phyloP scores from a whole-genome alignment of 2,113 vertebrate genomes.

The Scomber colias region DNA sequence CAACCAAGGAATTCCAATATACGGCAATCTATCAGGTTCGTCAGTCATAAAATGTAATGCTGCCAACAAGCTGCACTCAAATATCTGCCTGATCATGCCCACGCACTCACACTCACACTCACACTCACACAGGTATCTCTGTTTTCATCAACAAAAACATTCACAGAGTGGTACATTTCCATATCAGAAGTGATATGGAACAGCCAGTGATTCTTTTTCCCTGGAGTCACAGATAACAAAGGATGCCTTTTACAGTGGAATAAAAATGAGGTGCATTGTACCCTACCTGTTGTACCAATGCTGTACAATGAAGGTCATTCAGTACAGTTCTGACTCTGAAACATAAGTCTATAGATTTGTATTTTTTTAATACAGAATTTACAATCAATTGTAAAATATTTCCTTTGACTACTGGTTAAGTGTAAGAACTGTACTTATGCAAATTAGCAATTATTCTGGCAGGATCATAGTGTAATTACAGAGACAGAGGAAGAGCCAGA shows the following conservation, averaged over 20 bases:
- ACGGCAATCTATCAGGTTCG: slow-evolving; percentile 37
- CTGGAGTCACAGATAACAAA: slow-evolving; percentile 32
- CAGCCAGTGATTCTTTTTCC: slow-evolving; percentile 25
- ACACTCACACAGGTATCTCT: slow-evolving; percentile 36
- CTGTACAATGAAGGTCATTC: background rate
- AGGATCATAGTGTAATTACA: slow-evolving; percentile 15
- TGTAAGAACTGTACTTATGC: background rate
- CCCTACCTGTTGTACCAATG: background rate
- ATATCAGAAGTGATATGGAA: slow-evolving; percentile 47
- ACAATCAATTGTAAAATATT: background rate
- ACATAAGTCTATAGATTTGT: background rate
- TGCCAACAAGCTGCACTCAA: slow-evolving; percentile 11
- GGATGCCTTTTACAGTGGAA: background rate
- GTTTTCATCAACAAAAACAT: slow-evolving; percentile 47
- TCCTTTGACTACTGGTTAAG: background rate
- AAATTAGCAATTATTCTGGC: background rate
- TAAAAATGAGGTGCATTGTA: slow-evolving; percentile 22
- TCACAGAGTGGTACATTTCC: slow-evolving; percentile 48
- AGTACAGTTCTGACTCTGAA: background rate
- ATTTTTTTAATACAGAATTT: background rate
- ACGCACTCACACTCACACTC: slow-evolving; percentile 23
- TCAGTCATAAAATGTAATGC: slow-evolving; percentile 52
- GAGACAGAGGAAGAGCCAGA: background rate
- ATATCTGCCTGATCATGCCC: slow-evolving; percentile 34
- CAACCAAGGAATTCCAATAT: slow-evolving; percentile 52